Conservation (phyloP, 2,797 vertebrate genomes). For the Sciurus carolinensis region DNA sequence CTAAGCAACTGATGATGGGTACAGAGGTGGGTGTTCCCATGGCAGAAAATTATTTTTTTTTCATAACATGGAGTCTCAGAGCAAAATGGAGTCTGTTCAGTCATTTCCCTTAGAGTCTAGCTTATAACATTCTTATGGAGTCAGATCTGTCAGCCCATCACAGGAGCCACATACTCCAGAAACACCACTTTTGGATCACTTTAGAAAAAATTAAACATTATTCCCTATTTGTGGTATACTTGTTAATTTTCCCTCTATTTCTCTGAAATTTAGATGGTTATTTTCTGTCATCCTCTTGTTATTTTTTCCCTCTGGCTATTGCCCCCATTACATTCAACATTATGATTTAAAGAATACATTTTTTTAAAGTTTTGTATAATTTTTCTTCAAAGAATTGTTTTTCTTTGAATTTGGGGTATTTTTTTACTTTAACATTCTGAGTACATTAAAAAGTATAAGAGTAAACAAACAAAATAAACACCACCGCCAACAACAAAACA, state of each 20-base stretch:
- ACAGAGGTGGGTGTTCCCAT: too few species aligned
- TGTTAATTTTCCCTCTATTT: background rate
- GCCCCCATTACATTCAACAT: background rate
- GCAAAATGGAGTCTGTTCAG: too few species aligned
- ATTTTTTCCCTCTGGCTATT: background rate
- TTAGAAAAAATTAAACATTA: background rate
- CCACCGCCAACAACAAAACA: background rate
- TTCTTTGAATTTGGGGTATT: background rate
- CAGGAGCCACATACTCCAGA: background rate
- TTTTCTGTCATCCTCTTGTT: background rate
- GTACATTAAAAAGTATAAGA: background rate
- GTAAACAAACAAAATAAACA: background rate
- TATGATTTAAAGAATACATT: background rate
- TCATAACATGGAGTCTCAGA: too few species aligned
- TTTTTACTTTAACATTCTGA: background rate
- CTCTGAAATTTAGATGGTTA: background rate
- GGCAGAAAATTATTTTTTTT: too few species aligned
- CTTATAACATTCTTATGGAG: too few species aligned
- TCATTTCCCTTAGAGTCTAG: too few species aligned
- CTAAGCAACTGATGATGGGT: too few species aligned
- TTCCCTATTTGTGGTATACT: background rate
- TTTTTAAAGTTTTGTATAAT: background rate
- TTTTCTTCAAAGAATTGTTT: constrained; percentile 22
- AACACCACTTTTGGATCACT: background rate
- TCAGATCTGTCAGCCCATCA: too few species aligned